Evolutionary conservation across 1,140 invertebrate genomes (phyloP).

Genomic region (Arctopsyche grandis): DNA sequence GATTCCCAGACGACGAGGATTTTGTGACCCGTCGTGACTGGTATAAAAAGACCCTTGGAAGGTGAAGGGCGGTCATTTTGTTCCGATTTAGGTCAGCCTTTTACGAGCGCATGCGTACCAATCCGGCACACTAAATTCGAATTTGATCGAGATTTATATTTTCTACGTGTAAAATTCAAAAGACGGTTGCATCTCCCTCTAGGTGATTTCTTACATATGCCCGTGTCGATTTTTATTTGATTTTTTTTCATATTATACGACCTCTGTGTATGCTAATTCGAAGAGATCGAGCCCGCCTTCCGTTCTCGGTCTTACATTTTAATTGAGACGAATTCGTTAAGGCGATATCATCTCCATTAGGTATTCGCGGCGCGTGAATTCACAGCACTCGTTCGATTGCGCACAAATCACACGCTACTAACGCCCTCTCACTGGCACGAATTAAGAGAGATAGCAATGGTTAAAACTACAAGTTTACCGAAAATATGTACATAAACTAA

Average conservation of each 20-base stretch:
- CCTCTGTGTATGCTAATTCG: background rate
- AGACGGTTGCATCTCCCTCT: too few relatives aligned
- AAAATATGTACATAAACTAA: too few relatives aligned
- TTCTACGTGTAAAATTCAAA: too few relatives aligned
- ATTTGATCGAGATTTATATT: too few relatives aligned
- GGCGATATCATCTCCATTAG: background rate
- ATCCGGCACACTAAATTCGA: too few relatives aligned
- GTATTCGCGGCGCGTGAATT: background rate
- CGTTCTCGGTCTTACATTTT: background rate
- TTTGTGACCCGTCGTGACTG: conserved; percentile 20
- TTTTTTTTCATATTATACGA: background rate
- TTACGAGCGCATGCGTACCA: too few relatives aligned
- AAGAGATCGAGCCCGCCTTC: background rate
- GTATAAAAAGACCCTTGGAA: background rate
- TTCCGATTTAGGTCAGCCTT: conserved; percentile 18
- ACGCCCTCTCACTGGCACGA: background rate
- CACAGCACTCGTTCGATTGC: background rate
- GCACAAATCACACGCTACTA: background rate
- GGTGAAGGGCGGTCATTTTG: conserved; percentile 31
- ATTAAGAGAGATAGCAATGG: too few relatives aligned
- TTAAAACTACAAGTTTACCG: too few relatives aligned
- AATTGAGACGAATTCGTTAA: conserved; percentile 36
- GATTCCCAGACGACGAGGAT: conserved; percentile 11
- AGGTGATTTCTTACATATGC: too few relatives aligned
- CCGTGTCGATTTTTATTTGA: too few relatives aligned